Evolutionary conservation across 2,113 vertebrate species (phyloP), one percentile per base, ranked within the genome.

Genomic region (Hippocampus abdominalis): DNA sequence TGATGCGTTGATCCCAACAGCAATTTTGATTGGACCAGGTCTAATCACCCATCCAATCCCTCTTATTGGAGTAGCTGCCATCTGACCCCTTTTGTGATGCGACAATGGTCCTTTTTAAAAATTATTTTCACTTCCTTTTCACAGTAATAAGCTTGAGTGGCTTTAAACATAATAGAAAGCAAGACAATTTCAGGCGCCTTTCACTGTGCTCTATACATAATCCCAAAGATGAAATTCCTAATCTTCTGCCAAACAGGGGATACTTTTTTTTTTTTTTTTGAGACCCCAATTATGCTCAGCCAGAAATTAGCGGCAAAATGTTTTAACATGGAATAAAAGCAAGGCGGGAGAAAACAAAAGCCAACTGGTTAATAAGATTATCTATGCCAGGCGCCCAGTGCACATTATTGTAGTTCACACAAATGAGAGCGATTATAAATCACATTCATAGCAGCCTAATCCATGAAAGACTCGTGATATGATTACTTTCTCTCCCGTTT

Each of bases 331-430:
- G 88, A 89, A 90, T 88, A 88, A 90, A 90, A 79, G 85, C 76
- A 82, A 88, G 77, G 80, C 81, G 82, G 81, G 72, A 75, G 81
- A 91, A 91, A 92, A 91, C 88, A 92, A 92, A 92, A 89, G 89
- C 80, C 81, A 82, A 81, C 82, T 85, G 83, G 84, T 85, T 91
- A 91, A 93, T 93, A 85, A 84, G 90, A 92, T 91, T 92, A 91
- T 91, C 88, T 89, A 81, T 83, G 73, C 77, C 79, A 80, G 81
- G 76, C 81, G 72, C 81, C 81, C 84, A 87, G 80, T 84, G 79
- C 78, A 84, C 84, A 78, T 87, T 77, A 87, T 83, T 90, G 87
- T 87, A 85, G 81, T 87, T 87, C 77, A 86, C 81, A 88, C 87
- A 89, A 89, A 86, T 87, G 83, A 74, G 76, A 80, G 84, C 86